These are phyloP conservation scores for Yponomeuta sedellus DNA, from an alignment of 2,888 invertebrate species.

Conservation along the genomic window DNA sequence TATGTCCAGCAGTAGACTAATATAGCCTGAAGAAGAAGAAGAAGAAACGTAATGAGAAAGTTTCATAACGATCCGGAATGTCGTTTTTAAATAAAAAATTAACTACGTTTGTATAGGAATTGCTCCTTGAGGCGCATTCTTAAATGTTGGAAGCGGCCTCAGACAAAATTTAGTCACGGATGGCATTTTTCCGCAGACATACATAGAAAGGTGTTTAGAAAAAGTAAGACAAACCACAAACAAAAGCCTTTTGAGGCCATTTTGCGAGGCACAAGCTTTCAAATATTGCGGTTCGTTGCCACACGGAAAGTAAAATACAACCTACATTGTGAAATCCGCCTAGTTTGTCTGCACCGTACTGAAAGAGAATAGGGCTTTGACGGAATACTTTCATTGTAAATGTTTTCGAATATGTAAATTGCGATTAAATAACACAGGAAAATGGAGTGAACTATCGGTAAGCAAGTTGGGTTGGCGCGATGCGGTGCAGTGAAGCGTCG, in stretches of 20 bases:
- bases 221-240: slow-evolving; percentile 22
- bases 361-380: slow-evolving; percentile 5
- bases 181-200: too few relatives aligned
- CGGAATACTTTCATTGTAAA: not conserved
- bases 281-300: slow-evolving; percentile 27
- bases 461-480: not conserved
- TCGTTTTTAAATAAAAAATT: too few relatives aligned
- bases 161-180: too few relatives aligned
- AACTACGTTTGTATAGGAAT: too few relatives aligned
- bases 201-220: slow-evolving; percentile 4
- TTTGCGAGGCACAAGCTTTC: slow-evolving; percentile 30
- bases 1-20: too few relatives aligned
- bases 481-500: slow-evolving; percentile 33
- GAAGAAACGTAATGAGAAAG: too few relatives aligned
- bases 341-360: slow-evolving; percentile 26
- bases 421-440: not conserved
- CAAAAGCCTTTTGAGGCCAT: slow-evolving; percentile 25
- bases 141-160: too few relatives aligned
- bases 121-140: too few relatives aligned
- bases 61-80: too few relatives aligned
- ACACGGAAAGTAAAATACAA: slow-evolving; percentile 30
- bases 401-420: not conserved
- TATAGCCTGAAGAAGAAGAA: too few relatives aligned
- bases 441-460: not conserved
- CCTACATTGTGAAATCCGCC: slow-evolving; percentile 26